Percentiles rank a stretch among this genome's conserved stretches.
Evolutionary conservation across 2,113 vertebrate genomes (phyloP).

Genomic region (Oryzias melastigma): DNA sequence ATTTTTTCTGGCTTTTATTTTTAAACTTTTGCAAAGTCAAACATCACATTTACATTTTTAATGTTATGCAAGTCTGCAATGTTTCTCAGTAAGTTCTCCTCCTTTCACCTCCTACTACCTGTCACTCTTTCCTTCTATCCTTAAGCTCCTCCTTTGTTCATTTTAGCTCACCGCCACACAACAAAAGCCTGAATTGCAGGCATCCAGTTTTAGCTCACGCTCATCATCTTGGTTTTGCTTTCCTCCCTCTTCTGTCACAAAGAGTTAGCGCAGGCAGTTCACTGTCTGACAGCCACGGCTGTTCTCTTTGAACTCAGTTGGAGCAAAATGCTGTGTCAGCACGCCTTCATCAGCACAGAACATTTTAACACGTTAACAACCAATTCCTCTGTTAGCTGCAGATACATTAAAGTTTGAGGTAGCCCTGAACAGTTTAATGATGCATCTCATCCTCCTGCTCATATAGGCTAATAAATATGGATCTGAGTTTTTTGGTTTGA

Average conservation of each 20-base stretch:
- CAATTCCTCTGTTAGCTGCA: conserved; percentile 21
- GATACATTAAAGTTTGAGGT: conserved; percentile 34
- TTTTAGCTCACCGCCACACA: conserved; percentile 42
- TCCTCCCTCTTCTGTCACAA: conserved; percentile 59
- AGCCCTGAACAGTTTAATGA: conserved; percentile 6
- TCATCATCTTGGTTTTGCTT: conserved; percentile 36
- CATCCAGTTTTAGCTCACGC: conserved; percentile 45
- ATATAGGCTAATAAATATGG: conserved; percentile 12
- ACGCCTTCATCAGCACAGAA: conserved; percentile 29
- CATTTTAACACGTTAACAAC: conserved; percentile 31
- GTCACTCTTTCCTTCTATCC: conserved; percentile 42
- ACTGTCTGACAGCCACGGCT: conserved; percentile 49
- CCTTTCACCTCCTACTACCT: conserved; percentile 21
- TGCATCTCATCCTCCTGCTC: conserved; percentile 15
- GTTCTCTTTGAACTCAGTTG: conserved; percentile 56
- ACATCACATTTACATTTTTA: no score
- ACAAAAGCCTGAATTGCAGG: conserved; percentile 56
- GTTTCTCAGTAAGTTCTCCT: conserved; percentile 25
- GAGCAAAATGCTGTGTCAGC: conserved; percentile 51
- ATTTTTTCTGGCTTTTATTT: background rate
- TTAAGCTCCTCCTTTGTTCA: conserved; percentile 37
- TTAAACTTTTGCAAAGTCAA: background rate
- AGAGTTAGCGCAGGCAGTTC: conserved; percentile 49
- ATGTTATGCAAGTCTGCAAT: background rate
- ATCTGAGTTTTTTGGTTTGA: conserved; percentile 15